These are phyloP conservation scores for Strigamia transsilvanica DNA, from an alignment of 2,888 invertebrate genomes.

Conservation along the genomic window DNA sequence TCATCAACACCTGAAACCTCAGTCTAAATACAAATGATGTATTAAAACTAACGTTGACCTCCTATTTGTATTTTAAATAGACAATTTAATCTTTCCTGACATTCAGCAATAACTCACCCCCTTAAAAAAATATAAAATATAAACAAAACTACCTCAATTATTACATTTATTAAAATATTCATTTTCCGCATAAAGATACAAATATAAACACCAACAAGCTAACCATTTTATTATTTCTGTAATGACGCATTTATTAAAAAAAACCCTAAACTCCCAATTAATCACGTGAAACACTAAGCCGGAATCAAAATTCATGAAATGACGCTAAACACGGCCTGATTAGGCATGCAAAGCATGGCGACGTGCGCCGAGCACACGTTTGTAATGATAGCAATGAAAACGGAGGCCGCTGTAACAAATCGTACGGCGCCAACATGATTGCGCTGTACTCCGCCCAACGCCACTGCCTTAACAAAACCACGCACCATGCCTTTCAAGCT, in stretches of 20 bases:
- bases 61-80: constrained; percentile 16
- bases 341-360: constrained; percentile 41
- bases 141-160: background rate
- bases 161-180: background rate
- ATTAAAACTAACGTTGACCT: constrained; percentile 38
- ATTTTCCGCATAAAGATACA: background rate
- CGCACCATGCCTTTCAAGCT: constrained; percentile 15
- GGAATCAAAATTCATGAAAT: constrained; percentile 45
- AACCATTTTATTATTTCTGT: background rate
- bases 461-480: constrained; percentile 32
- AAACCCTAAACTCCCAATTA: constrained; percentile 12
- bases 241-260: background rate
- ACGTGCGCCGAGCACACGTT: constrained; percentile 49
- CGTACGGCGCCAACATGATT: constrained; percentile 49
- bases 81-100: constrained; percentile 36
- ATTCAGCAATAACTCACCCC: background rate
- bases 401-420: constrained; percentile 49
- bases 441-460: constrained; percentile 41
- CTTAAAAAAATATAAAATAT: too few relatives aligned
- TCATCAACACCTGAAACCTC: constrained; percentile 25
- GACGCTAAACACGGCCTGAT: constrained; percentile 28
- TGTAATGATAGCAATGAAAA: constrained; percentile 49
- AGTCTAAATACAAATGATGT: constrained; percentile 48
- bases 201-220: background rate
- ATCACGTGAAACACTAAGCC: constrained; percentile 21